phyloP scores from a whole-genome alignment of 2,797 vertebrate species.

The Distichodus sexfasciatus region DNA sequence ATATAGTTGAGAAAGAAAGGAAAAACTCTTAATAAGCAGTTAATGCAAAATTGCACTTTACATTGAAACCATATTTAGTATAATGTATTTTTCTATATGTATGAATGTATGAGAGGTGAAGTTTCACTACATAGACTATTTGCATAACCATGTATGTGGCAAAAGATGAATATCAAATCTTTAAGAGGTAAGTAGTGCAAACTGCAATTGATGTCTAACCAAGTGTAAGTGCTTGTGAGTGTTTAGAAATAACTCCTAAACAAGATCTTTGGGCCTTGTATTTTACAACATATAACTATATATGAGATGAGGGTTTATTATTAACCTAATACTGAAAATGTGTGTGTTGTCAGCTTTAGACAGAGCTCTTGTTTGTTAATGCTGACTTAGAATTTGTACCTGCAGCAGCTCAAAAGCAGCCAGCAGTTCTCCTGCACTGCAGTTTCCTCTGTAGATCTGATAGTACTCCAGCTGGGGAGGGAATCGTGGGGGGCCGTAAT shows the following conservation, averaged over 20 bases:
- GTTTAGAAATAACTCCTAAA: not conserved
- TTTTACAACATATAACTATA: too few species aligned
- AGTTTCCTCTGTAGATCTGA: constrained; percentile 92
- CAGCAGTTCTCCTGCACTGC: constrained; percentile 88
- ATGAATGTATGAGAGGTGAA: too few species aligned
- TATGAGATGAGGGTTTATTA: too few species aligned
- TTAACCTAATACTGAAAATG: too few species aligned
- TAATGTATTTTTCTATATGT: too few species aligned
- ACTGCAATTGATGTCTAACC: too few species aligned
- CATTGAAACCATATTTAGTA: not conserved
- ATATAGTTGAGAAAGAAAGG: constrained; percentile 16
- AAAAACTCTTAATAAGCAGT: not conserved
- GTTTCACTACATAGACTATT: too few species aligned
- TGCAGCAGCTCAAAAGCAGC: constrained; percentile 96
- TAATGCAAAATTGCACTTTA: not conserved
- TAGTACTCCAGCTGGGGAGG: constrained; percentile 95
- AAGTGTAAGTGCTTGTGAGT: not conserved
- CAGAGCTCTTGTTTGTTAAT: not conserved
- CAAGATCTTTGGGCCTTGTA: not conserved
- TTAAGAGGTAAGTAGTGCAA: too few species aligned
- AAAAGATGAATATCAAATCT: too few species aligned
- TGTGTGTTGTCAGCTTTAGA: too few species aligned
- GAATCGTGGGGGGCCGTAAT: constrained; percentile 87
- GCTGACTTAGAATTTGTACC: constrained; percentile 75
- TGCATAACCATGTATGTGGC: too few species aligned